These are phyloP conservation scores for Hylaeus anthracinus DNA, from an alignment of 1,140 invertebrate species.

Conservation along the genomic window DNA sequence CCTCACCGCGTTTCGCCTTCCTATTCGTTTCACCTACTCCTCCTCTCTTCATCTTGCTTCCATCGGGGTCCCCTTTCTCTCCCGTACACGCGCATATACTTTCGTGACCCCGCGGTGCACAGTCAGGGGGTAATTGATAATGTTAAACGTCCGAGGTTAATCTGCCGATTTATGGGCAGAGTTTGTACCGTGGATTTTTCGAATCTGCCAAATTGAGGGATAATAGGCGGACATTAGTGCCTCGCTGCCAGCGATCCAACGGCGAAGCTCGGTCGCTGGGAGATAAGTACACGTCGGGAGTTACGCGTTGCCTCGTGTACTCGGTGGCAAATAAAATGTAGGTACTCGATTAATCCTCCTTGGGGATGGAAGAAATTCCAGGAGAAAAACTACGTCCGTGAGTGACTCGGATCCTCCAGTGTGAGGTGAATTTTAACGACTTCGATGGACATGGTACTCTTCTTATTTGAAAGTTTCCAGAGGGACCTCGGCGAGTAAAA, in stretches of 20 bases:
- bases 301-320: conserved; percentile 36
- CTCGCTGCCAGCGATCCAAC: conserved; percentile 53
- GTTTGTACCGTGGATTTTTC: conserved; percentile 69
- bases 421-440: not conserved
- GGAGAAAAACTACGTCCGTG: conserved; percentile 1
- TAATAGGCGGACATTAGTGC: conserved; percentile 73
- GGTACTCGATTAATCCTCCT: conserved; percentile 39
- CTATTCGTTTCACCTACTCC: conserved; percentile 34
- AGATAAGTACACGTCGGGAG: conserved; percentile 60
- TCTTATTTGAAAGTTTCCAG: not conserved
- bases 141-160: conserved; percentile 77
- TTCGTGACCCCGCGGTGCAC: conserved; percentile 23
- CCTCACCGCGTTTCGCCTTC: conserved; percentile 46
- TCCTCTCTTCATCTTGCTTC: not conserved
- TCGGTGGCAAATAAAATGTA: conserved; percentile 34
- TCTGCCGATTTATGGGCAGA: conserved; percentile 77
- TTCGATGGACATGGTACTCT: not conserved
- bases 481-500: too few species aligned
- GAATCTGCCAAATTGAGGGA: conserved; percentile 75
- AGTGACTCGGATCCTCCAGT: not conserved
- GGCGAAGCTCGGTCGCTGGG: conserved; percentile 17
- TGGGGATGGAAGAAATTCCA: not conserved
- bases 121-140: conserved; percentile 76
- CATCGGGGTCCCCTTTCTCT: conserved; percentile 13
- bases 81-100: conserved; percentile 12